phyloP scores from a whole-genome alignment of 2,888 invertebrate species.

The Merodon equestris region DNA sequence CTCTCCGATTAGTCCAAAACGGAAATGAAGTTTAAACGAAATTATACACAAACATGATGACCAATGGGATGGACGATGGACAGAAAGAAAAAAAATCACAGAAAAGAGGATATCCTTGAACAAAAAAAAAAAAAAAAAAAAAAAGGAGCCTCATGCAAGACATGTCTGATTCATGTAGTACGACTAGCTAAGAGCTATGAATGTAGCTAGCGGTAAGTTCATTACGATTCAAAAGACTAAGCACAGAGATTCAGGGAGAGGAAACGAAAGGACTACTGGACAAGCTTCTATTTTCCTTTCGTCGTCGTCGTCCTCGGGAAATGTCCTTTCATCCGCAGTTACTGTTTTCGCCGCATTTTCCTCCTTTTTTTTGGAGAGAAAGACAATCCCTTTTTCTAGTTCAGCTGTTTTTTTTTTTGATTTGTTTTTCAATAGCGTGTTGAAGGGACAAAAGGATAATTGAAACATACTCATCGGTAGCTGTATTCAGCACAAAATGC shows the following conservation, averaged over 20 bases:
- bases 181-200: slow-evolving; percentile 39
- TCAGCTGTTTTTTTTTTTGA: slow-evolving; percentile 14
- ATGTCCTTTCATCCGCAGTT: not conserved
- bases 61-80: slow-evolving; percentile 24
- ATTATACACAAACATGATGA: slow-evolving; percentile 74
- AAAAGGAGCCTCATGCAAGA: too few relatives aligned
- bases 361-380: not conserved
- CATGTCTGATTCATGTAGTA: not conserved
- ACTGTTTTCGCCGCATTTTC: slow-evolving; percentile 22
- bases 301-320: not conserved
- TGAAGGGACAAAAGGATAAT: slow-evolving; percentile 63
- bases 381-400: slow-evolving; percentile 34
- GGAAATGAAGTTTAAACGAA: slow-evolving; percentile 79
- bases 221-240: slow-evolving; percentile 38
- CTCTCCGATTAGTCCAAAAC: slow-evolving; percentile 79
- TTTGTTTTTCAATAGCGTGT: slow-evolving; percentile 55
- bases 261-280: slow-evolving; percentile 10
- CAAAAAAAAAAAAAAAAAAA: slow-evolving; percentile 8
- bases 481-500: slow-evolving; percentile 9
- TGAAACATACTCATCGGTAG: slow-evolving; percentile 54
- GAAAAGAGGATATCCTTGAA: slow-evolving; percentile 9
- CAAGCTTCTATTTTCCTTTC: slow-evolving; percentile 34
- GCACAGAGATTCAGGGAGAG: not conserved
- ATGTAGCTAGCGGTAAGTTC: slow-evolving; percentile 36
- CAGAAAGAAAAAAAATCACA: not conserved